Percentiles rank a stretch among this genome's conserved stretches.
Evolutionary conservation across 1,140 invertebrate genomes (phyloP).

Genomic region (Bombus confusus): DNA sequence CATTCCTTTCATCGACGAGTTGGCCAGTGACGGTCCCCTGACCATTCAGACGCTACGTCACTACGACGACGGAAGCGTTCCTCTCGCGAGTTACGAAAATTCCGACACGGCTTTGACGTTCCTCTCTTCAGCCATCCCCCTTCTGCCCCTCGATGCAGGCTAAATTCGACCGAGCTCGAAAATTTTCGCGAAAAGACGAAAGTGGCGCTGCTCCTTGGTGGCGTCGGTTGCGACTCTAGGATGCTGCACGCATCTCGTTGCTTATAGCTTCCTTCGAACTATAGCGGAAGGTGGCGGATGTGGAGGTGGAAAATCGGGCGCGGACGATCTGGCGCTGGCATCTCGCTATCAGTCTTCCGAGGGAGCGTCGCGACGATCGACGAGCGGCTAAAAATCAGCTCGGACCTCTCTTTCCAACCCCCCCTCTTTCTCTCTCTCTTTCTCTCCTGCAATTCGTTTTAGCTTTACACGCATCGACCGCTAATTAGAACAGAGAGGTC

Average conservation of each 20-base stretch:
- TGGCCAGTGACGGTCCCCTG: neutral
- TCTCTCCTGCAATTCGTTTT: too few relatives aligned
- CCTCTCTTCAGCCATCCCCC: neutral
- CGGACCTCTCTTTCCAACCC: neutral
- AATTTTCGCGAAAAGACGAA: constrained; percentile 60
- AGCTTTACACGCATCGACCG: neutral
- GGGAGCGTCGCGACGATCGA: constrained; percentile 67
- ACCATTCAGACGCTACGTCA: constrained; percentile 29
- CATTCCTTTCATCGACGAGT: neutral
- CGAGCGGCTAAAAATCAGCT: constrained; percentile 47
- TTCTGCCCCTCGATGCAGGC: constrained; percentile 2
- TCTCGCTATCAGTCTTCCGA: constrained; percentile 68
- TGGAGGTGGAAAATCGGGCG: constrained; percentile 67
- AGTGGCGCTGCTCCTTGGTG: constrained; percentile 43
- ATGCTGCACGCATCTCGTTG: constrained; percentile 33
- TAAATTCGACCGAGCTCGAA: constrained; percentile 70
- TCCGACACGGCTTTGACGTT: constrained; percentile 15
- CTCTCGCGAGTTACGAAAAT: constrained; percentile 42
- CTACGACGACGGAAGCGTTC: constrained; percentile 31
- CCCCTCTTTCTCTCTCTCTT: too few relatives aligned
- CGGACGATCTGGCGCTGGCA: constrained; percentile 64
- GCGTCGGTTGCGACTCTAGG: constrained; percentile 24
- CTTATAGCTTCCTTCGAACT: constrained; percentile 58
- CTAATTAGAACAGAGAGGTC: constrained; percentile 1
- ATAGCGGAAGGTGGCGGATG: constrained; percentile 46